Evolutionary conservation across 64 coral and sea anemone genomes (phyloP).

Genomic region (Actinia equina): DNA sequence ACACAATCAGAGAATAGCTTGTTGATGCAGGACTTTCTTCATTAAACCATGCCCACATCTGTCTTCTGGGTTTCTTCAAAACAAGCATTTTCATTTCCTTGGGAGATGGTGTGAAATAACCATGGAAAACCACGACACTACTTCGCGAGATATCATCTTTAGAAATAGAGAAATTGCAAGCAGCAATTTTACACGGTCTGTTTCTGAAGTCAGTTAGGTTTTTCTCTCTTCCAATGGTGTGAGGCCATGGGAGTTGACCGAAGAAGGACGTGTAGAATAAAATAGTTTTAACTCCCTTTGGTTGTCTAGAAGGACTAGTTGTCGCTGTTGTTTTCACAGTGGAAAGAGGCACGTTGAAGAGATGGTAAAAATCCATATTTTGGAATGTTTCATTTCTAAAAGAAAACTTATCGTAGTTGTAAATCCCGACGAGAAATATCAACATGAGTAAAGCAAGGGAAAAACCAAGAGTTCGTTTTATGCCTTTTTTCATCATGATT

Average conservation of each 20-base stretch:
- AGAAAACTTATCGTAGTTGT: too few relatives aligned
- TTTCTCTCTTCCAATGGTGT: neutral
- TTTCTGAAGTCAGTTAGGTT: neutral
- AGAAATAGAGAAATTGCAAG: neutral
- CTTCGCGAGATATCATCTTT: conserved; percentile 15
- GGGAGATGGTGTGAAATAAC: neutral
- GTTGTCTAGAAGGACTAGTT: too few relatives aligned
- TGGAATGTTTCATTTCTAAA: too few relatives aligned
- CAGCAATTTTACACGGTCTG: neutral
- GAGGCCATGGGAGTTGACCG: neutral
- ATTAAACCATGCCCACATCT: conserved; percentile 51
- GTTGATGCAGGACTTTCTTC: conserved; percentile 34
- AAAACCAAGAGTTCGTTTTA: too few relatives aligned
- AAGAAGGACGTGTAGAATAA: conserved; percentile 37
- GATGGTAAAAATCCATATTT: too few relatives aligned
- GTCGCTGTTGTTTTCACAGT: too few relatives aligned
- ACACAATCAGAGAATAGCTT: neutral
- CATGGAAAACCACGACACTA: conserved; percentile 34
- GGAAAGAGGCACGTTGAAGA: too few relatives aligned
- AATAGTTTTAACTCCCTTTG: neutral
- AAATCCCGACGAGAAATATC: too few relatives aligned
- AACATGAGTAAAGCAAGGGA: too few relatives aligned
- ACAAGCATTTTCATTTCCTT: neutral
- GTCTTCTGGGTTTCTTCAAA: neutral
- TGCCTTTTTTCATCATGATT: too few relatives aligned